Percentiles rank a stretch among this genome's conserved stretches.
Conservation (phyloP, 2,888 invertebrate species). For the Idaea biselata region DNA sequence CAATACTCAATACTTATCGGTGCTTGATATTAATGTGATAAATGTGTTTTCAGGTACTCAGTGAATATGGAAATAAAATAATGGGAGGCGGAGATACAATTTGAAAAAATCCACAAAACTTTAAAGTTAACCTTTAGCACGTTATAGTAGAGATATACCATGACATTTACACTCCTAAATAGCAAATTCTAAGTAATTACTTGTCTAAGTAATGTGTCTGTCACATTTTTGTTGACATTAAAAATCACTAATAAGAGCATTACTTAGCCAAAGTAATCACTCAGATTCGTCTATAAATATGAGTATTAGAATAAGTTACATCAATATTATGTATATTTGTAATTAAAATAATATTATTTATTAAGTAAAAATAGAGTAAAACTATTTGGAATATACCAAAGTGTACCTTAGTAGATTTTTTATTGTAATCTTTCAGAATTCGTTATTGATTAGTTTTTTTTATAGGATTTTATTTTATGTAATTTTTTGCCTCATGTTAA, state of each 20-base stretch:
- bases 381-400: slow-evolving; percentile 65
- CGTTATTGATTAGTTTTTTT: background rate
- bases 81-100: slow-evolving; percentile 82
- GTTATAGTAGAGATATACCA: slow-evolving; percentile 14
- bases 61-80: slow-evolving; percentile 91
- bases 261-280: too few relatives aligned
- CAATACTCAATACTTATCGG: background rate
- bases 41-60: slow-evolving; percentile 84
- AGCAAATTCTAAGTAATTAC: too few relatives aligned
- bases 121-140: slow-evolving; percentile 6
- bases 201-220: too few relatives aligned
- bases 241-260: too few relatives aligned
- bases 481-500: background rate
- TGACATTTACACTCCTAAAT: too few relatives aligned
- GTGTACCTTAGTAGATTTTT: slow-evolving; percentile 59
- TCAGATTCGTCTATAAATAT: too few relatives aligned
- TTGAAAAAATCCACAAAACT: slow-evolving; percentile 33
- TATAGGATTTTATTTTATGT: background rate
- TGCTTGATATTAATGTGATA: background rate
- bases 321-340: slow-evolving; percentile 12
- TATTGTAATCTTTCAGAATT: slow-evolving; percentile 29
- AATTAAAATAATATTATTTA: background rate
- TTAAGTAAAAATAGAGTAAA: slow-evolving; percentile 15
- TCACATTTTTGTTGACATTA: too few relatives aligned
- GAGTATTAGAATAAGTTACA: slow-evolving; percentile 10